These are phyloP conservation scores for Acronicta leporina DNA, from an alignment of 2,888 invertebrate species.

Conservation along the genomic window DNA sequence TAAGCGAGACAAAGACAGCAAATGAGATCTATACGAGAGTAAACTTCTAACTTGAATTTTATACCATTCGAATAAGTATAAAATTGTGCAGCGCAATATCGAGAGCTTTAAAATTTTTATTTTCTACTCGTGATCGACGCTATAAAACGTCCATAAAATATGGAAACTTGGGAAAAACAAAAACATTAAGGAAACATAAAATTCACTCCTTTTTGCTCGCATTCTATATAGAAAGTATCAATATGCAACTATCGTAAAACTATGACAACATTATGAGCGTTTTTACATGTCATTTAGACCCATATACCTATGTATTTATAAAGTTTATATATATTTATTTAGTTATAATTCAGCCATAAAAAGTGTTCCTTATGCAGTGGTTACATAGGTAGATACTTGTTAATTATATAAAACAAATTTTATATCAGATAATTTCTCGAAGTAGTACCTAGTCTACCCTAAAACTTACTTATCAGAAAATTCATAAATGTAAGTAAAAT, in stretches of 20 bases:
- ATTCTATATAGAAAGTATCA: not conserved
- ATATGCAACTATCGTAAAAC: conserved; percentile 5
- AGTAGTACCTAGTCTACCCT: too few relatives aligned
- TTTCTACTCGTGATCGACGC: conserved; percentile 16
- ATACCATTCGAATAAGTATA: too few relatives aligned
- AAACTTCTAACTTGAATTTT: too few relatives aligned
- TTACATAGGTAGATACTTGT: too few relatives aligned
- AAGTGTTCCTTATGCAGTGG: too few relatives aligned
- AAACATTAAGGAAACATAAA: conserved; percentile 32
- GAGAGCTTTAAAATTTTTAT: conserved; percentile 11
- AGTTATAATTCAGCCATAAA: too few relatives aligned
- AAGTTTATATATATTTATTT: too few relatives aligned
- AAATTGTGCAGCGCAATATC: too few relatives aligned
- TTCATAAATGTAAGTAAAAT: conserved; percentile 6
- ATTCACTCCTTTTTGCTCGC: conserved; percentile 12
- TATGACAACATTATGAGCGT: not conserved
- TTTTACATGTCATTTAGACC: too few relatives aligned
- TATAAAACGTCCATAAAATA: conserved; percentile 34
- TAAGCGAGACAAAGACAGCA: too few relatives aligned
- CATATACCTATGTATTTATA: too few relatives aligned
- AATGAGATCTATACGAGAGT: too few relatives aligned
- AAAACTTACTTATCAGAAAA: not conserved
- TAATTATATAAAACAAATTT: not conserved
- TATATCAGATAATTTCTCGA: not conserved
- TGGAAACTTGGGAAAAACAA: conserved; percentile 24